These are phyloP conservation scores for Brachyhypopomus occidentalis DNA, from an alignment of 2,113 vertebrate species.

Conservation along the genomic window DNA sequence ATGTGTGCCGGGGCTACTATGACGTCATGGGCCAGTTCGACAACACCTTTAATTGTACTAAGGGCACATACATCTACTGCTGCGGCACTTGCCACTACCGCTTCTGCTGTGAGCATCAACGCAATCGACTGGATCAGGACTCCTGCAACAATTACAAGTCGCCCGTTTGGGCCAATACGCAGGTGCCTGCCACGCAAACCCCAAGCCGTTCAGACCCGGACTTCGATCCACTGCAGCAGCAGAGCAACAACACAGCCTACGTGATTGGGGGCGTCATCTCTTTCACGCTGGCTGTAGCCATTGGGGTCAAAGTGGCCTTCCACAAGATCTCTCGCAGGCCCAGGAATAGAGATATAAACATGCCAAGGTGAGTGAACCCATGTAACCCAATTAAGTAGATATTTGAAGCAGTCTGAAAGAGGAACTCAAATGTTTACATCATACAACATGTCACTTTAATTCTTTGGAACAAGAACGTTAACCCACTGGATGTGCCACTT, in stretches of 20 bases:
- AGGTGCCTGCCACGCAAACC: slow-evolving; percentile 68
- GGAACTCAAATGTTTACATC: not conserved
- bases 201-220: slow-evolving; percentile 70
- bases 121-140: slow-evolving; percentile 84
- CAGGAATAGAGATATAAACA: slow-evolving; percentile 83
- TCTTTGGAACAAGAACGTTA: not conserved
- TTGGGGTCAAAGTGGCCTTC: slow-evolving; percentile 86
- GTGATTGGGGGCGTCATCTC: slow-evolving; percentile 90
- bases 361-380: slow-evolving; percentile 80
- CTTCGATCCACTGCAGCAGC: slow-evolving; percentile 76
- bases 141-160: slow-evolving; percentile 84
- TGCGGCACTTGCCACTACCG: slow-evolving; percentile 92
- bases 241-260: slow-evolving; percentile 84
- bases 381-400: not conserved
- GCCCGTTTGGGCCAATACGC: slow-evolving; percentile 82
- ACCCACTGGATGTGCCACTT: too few relatives aligned
- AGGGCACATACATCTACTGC: slow-evolving; percentile 87
- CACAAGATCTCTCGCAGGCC: slow-evolving; percentile 86
- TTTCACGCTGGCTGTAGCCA: slow-evolving; percentile 84
- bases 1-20: slow-evolving; percentile 86
- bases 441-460: not conserved
- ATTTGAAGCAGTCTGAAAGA: not conserved
- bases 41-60: slow-evolving; percentile 87
- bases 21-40: slow-evolving; percentile 93
- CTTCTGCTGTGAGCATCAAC: slow-evolving; percentile 89